Evolutionary conservation across 2,113 vertebrate genomes (phyloP), one percentile per base, ranked within the genome.

Genomic region (Tor tambroides): DNA sequence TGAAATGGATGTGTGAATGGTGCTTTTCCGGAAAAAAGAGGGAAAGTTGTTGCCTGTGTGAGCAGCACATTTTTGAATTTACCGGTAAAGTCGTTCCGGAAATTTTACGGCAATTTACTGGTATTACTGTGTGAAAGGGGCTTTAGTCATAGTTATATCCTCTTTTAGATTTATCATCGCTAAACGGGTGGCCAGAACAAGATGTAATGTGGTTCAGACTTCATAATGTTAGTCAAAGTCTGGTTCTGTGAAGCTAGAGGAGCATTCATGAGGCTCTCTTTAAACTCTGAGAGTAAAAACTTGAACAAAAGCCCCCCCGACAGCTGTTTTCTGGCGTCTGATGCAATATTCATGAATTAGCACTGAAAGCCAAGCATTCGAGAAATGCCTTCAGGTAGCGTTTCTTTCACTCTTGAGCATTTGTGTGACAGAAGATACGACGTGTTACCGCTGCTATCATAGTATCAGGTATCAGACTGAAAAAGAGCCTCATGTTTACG

Each of bases 341-440:
- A 56, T 74, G 46, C 51, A 84, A 56, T 84, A 84, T 84, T 59
- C 69, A 84, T 84, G 82, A 84, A 35, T 74, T n/a, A 30, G 26
- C 46, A 41, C 49, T 59, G 30, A 54, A 83, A 74, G 21, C 32
- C 32, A 41, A 41, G 32, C 49, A 38, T 74, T 74, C 30, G 17
- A 79, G 83, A 71, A 49, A 41, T 26, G 82, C 30, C 32, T 9
- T 71, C 30, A 1, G 67, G 51, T 26, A 9, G 46, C 38, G 67
- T 84, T 83, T 74, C 43, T 35, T 32, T 83, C 30, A 72, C 6
- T 51, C 38, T 6, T 17, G 30, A 54, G 76, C 76, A 54, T 54
- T 54, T 78, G 54, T 78, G n/a, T 74, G 49, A 84, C 82, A 74
- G 69, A 15, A 84, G 67, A 84, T 59, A 56, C 14, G 67, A 84